Conservation (phyloP, 2,797 vertebrate genomes). For the Bucorvus abyssinicus region DNA sequence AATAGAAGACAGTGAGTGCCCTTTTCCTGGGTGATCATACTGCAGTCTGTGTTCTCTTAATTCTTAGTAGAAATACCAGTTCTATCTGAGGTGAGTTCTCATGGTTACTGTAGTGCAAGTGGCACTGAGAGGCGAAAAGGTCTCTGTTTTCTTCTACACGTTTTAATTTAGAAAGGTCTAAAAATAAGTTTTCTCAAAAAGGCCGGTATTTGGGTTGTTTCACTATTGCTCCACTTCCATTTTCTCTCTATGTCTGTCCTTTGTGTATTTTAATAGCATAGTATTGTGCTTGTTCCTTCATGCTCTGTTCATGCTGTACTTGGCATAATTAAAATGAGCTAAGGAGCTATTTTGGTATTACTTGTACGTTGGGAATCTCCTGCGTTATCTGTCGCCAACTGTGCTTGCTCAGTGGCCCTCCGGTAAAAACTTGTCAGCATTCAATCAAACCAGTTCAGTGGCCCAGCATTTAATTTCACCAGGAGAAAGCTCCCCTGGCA, state of each 20-base stretch:
- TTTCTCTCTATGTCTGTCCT: background rate
- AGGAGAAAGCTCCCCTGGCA: background rate
- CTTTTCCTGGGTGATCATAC: background rate
- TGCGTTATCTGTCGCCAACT: background rate
- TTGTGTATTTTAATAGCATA: background rate
- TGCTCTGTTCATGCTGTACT: background rate
- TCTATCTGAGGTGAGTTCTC: background rate
- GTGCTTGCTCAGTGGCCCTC: background rate
- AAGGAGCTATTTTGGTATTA: background rate
- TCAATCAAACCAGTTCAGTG: background rate
- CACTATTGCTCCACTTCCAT: background rate
- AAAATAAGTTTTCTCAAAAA: background rate
- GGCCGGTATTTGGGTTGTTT: background rate
- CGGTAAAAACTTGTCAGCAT: background rate
- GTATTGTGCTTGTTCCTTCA: background rate
- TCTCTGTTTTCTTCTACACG: background rate
- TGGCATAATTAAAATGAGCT: background rate
- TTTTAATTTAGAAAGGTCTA: background rate
- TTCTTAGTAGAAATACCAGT: background rate
- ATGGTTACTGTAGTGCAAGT: background rate
- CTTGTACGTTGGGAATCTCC: background rate
- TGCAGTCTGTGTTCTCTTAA: background rate
- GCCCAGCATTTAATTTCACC: background rate
- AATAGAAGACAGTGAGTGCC: background rate
- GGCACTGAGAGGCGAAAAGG: background rate